Evolutionary conservation across 2,888 invertebrate species (phyloP).

Genomic region (Monochamus alternatus): DNA sequence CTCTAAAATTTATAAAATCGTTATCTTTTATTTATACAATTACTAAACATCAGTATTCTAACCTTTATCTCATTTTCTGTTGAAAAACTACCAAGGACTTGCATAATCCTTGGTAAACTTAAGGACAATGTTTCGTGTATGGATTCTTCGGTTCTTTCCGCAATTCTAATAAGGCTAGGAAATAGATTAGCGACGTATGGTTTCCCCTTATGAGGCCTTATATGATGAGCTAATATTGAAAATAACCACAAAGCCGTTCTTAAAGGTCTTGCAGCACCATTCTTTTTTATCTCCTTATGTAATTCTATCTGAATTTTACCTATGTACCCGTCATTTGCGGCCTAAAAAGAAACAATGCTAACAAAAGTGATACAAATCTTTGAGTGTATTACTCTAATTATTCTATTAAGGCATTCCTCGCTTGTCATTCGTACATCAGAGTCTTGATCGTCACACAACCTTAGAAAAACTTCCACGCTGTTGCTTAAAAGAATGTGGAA

Average conservation of each 20-base stretch:
- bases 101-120: constrained; percentile 78
- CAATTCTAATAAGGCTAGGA: constrained; percentile 82
- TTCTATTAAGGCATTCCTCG: constrained; percentile 86
- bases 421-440: constrained; percentile 86
- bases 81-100: constrained; percentile 79
- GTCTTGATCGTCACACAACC: constrained; percentile 84
- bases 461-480: constrained; percentile 81
- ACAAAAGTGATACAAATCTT: not conserved
- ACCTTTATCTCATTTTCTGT: constrained; percentile 82
- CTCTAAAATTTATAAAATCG: constrained; percentile 70
- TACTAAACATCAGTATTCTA: not conserved
- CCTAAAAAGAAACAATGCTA: constrained; percentile 62
- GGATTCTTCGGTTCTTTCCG: constrained; percentile 81
- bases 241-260: constrained; percentile 85
- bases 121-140: constrained; percentile 80
- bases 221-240: constrained; percentile 82
- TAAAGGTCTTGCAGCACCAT: constrained; percentile 80
- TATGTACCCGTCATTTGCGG: constrained; percentile 79
- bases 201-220: constrained; percentile 84
- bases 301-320: constrained; percentile 86
- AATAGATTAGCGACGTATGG: constrained; percentile 84
- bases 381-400: constrained; percentile 74
- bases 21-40: not conserved
- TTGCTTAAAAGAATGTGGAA: constrained; percentile 79
- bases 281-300: constrained; percentile 87